These are phyloP conservation scores for Tragelaphus buxtoni DNA, from an alignment of 2,113 vertebrate genomes.

Conservation along the genomic window DNA sequence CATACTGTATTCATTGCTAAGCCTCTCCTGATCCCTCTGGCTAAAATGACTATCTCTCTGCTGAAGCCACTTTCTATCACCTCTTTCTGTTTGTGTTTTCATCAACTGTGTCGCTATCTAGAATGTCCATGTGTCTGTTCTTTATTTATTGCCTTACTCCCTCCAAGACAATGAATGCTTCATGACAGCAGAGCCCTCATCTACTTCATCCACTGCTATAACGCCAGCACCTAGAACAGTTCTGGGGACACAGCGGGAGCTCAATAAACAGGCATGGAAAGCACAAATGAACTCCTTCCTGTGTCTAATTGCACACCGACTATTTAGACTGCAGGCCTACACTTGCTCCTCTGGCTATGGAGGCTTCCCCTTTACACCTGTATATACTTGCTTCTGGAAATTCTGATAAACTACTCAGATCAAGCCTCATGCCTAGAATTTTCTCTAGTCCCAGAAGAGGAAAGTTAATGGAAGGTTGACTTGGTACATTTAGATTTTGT, in stretches of 20 bases:
- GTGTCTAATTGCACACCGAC: neutral
- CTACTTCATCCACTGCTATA: no score
- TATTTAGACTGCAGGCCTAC: neutral
- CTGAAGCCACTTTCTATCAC: neutral
- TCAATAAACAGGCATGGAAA: neutral
- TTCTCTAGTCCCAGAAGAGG: neutral
- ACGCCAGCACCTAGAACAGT: neutral
- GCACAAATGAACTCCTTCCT: neutral
- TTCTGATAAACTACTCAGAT: neutral
- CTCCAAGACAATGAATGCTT: neutral
- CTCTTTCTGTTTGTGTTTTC: neutral
- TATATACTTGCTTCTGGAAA: neutral
- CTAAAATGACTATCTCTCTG: neutral
- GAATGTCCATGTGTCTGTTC: neutral
- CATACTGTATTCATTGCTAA: neutral
- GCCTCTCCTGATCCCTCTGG: neutral
- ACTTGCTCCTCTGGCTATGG: neutral
- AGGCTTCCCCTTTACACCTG: no score
- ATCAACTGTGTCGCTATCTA: neutral
- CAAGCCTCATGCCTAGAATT: neutral
- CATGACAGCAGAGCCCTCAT: neutral
- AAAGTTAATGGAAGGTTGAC: neutral
- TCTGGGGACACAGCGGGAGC: neutral
- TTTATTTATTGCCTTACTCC: neutral
- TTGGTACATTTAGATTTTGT: neutral